Base-by-base conservation (phyloP, 2,888 invertebrate genomes). In the Eupithecia pulchellata region DNA sequence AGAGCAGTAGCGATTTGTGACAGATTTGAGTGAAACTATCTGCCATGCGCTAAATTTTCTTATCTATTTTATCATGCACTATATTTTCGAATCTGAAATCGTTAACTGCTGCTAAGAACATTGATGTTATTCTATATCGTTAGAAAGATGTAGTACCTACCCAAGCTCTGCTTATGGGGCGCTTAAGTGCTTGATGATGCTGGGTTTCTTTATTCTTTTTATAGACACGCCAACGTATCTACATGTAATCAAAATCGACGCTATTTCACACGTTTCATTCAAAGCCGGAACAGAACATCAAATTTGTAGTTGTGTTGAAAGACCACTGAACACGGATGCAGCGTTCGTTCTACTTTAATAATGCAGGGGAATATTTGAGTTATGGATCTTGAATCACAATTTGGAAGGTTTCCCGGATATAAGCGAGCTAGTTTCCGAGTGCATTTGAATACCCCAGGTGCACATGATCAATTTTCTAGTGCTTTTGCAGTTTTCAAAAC, bases 321-420 rank as follows among this genome's bases (percentile, higher is more conserved):
- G 55, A 39, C 68, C 68, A 66, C 42, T 34, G 68, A 72, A 72
- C 58, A 66, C 17, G 30, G 68, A 29, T 17, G 14, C 55, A 52
- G 66, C 52, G 66, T 27, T 17, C 55, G 72, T 66, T 58, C 42
- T n/a, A 42, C 61, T 69, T 69, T 63, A 72, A 69, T 72, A 72
- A 66, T 69, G 69, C 72, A 66, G 61, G 64, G 57, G 55, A 69
- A 67, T 67, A 57, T 61, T 72, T 72, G 69, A 72, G 64, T 64
- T 67, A 69, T 72, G 64, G 69, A 57, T 57, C 55, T 64, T 36
- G 66, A 60, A 69, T 60, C 66, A 69, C 69, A 64, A 71, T 71
- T 69, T 64, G 64, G 64, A 64, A 64, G 60, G 69, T 47, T 69
- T 62, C 68, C 58, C 58, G 36, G 63, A 64, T 55, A 65, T 68